Percentiles rank a stretch among this genome's conserved stretches.
These are phyloP conservation scores for Xyliphius kryptos DNA, from an alignment of 2,113 vertebrate genomes.

Conservation along the genomic window DNA sequence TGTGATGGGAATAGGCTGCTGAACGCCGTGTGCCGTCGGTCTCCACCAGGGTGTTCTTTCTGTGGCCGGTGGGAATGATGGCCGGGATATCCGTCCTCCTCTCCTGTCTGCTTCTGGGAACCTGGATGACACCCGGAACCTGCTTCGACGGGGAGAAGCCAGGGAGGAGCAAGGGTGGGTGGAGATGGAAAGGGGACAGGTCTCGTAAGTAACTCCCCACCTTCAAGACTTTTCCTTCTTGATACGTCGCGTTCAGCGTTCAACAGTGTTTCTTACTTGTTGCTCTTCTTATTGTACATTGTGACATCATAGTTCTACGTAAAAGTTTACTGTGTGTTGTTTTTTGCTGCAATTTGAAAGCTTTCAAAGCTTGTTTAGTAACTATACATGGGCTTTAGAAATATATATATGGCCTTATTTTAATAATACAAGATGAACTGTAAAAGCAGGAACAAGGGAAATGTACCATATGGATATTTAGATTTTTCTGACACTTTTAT, in stretches of 20 bases:
- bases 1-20: constrained; percentile 29
- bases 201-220: constrained; percentile 79
- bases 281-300: not conserved
- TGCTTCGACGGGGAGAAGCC: constrained; percentile 61
- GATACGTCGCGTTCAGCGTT: not conserved
- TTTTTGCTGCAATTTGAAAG: no score
- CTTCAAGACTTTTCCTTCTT: constrained; percentile 15
- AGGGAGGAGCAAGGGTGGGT: constrained; percentile 71
- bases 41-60: constrained; percentile 34
- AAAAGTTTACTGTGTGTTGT: no score
- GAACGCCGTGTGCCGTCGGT: constrained; percentile 35
- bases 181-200: constrained; percentile 92
- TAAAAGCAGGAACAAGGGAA: no score
- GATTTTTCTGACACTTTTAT: no score
- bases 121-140: constrained; percentile 54
- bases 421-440: no score
- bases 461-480: no score
- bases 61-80: constrained; percentile 61
- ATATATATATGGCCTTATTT: no score
- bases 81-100: constrained; percentile 54
- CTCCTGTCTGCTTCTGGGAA: constrained; percentile 66
- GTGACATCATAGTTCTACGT: no score
- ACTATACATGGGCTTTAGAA: no score
- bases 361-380: no score
- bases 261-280: constrained; percentile 3